A percentile compares a stretch with the other conserved stretches of the same genome.
phyloP scores from a whole-genome alignment of 2,888 invertebrate species.

The Trachelus stipa region DNA sequence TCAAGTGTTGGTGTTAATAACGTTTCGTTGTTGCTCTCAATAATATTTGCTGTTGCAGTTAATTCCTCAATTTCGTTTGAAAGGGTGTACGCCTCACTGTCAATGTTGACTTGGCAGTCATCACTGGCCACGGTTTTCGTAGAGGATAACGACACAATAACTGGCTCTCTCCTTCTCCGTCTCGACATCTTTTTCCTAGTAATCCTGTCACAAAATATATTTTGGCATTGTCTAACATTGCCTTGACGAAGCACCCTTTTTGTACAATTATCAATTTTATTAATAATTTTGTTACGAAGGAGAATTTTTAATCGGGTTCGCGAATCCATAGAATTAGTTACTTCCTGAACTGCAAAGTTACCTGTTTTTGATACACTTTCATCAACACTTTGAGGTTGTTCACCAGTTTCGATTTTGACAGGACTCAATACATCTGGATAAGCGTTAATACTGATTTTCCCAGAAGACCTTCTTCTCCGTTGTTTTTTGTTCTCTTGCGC shows the following conservation, averaged over 20 bases:
- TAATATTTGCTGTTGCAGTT: neutral
- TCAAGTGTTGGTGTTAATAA: neutral
- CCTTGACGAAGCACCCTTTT: neutral
- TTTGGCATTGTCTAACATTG: neutral
- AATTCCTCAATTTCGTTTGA: neutral
- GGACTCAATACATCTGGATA: neutral
- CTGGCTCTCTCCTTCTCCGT: neutral
- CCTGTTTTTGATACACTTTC: neutral
- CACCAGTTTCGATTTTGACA: neutral
- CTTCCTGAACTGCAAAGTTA: neutral
- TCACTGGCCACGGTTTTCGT: neutral
- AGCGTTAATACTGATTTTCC: neutral
- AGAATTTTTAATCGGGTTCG: slow-evolving; percentile 5
- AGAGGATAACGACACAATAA: neutral
- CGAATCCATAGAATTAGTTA: neutral
- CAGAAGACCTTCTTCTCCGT: neutral
- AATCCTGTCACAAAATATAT: neutral
- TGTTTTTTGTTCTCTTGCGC: neutral
- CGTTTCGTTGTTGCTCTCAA: neutral
- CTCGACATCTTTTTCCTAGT: neutral
- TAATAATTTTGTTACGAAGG: slow-evolving; percentile 3
- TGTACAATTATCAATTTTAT: neutral
- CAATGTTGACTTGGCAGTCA: neutral
- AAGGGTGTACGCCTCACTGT: neutral
- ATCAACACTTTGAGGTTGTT: neutral